Evolutionary conservation across 2,113 vertebrate genomes (phyloP), one percentile per base, ranked within the genome.

Genomic region (Callipepla californica): DNA sequence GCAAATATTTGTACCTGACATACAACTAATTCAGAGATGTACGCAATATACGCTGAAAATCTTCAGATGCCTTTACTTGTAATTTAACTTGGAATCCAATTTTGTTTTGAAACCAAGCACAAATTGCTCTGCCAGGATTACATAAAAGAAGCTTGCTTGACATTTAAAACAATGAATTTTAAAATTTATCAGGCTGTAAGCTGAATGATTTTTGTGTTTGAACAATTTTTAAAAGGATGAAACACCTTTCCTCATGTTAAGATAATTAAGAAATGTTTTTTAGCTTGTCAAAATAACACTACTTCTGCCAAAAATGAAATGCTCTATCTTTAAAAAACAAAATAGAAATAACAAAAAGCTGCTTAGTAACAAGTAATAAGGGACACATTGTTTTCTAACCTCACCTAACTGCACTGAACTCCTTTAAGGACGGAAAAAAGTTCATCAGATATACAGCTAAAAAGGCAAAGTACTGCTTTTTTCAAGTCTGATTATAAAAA

Each of bases 1-100:
- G 40, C 51, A 81, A 90, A 80, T 55, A 76, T 78, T 81, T 94
- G 36, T 92, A 83, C 25, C 28, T 83, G 68, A 42, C 45, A 86
- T 23, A 34, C 63, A 86, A 81, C 26, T 55, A 78, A 75, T 81
- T 88, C 69, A 81, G 40, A 85, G 59, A 42, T 1, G 0, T 12
- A 88, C 18, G 58, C 23, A 81, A 79, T n/a, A 74, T 7, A 59
- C 40, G n/a, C 9, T 13, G n/a, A 89, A 88, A 86, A 84, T 72
- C 76, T 81, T 88, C 8, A 74, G 9, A 26, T 67, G 6, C 36
- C 88, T 47, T 67, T 51, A 44, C 18, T 76, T 61, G 51, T 15
- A 77, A 77, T 74, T 74, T 77, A 91, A 75, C 6, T 40, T 61
- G n/a, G 67, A 92, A 91, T 34, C 17, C 20, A 42, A 18, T 47